Evolutionary conservation across 1,140 invertebrate species (phyloP), one percentile per base, ranked within the genome.

Genomic region (Mya arenaria): DNA sequence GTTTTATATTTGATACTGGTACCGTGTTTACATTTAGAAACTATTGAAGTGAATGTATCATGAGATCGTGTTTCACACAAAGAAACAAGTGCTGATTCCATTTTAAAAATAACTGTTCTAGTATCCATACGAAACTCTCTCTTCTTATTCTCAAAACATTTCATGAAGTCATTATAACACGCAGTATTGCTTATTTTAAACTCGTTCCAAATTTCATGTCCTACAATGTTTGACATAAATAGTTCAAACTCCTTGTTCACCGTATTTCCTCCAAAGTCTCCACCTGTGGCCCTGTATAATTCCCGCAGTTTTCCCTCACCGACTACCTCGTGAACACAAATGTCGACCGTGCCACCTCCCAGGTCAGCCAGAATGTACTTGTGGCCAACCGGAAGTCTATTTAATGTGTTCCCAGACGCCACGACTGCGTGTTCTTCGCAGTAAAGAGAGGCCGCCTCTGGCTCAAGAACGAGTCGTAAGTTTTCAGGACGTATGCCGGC

Each of bases 401-500:
- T 36, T 8, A 19, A 34, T 0, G 25, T 34, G 19, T 30, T n/a
- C 23, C 32, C 32, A 34, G 28, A 34, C n/a, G 23, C 23, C 17
- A 65, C 39, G n/a, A 69, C 25, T 44, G 19, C n/a, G 23, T 58
- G 39, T 44, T 80, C 63, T 36, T 62, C 73, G 19, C 73, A 71
- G 32, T 68, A 83, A 36, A 83, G 63, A 8, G 84, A 83, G 30
- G 84, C 84, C 23, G 71, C 80, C 58, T 83, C 84, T 5, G 84
- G 84, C 75, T 85, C 84, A 13, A 85, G 39, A 25, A 80, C 84
- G 0, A 85, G 37, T 25, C 60, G 28, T 28, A 83, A 55, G 5
- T 65, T 62, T 6, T 78, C 55, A 8, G 34, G 39, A 25, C 63
- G 58, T 25, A 85, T 83, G n/a, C 80, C 84, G n/a, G 80, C 81